Evolutionary conservation across 1,140 invertebrate species (phyloP).

Genomic region (Drosophila insularis): DNA sequence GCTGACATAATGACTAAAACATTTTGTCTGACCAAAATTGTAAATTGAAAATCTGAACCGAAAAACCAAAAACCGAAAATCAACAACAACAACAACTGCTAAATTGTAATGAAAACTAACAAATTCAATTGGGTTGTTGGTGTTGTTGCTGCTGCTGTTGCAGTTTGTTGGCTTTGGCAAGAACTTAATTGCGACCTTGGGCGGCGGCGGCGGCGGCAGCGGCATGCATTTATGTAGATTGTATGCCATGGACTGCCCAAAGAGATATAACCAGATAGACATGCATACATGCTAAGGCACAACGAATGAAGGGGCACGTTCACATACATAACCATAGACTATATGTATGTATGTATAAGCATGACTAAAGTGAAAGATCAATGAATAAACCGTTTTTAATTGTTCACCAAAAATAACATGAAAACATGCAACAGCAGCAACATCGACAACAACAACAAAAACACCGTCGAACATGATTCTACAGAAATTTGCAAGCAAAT

Average conservation of each 20-base stretch:
- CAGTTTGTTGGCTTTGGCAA: constrained; percentile 45
- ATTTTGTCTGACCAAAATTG: constrained; percentile 54
- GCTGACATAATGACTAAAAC: constrained; percentile 42
- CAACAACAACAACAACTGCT: constrained; percentile 10
- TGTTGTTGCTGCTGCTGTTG: constrained; percentile 14
- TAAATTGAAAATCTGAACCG: constrained; percentile 26
- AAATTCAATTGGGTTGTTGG: constrained; percentile 57
- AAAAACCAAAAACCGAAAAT: constrained; percentile 10
- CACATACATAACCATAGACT: constrained; percentile 1
- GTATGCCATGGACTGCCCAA: constrained; percentile 23
- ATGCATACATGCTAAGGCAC: neutral
- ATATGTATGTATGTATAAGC: neutral
- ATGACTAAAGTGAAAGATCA: constrained; percentile 13
- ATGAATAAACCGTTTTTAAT: constrained; percentile 22
- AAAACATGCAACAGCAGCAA: constrained; percentile 16
- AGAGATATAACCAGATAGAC: neutral
- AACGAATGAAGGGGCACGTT: constrained; percentile 30
- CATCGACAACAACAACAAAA: neutral
- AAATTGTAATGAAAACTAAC: constrained; percentile 27
- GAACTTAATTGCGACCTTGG: constrained; percentile 78
- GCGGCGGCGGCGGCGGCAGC: constrained; percentile 15
- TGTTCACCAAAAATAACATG: constrained; percentile 3
- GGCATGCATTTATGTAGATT: constrained; percentile 71
- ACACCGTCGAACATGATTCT: constrained; percentile 5
- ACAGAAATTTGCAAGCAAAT: constrained; percentile 1